Evolutionary conservation across 1,140 invertebrate genomes (phyloP).

Genomic region (Drosophila melanogaster): DNA sequence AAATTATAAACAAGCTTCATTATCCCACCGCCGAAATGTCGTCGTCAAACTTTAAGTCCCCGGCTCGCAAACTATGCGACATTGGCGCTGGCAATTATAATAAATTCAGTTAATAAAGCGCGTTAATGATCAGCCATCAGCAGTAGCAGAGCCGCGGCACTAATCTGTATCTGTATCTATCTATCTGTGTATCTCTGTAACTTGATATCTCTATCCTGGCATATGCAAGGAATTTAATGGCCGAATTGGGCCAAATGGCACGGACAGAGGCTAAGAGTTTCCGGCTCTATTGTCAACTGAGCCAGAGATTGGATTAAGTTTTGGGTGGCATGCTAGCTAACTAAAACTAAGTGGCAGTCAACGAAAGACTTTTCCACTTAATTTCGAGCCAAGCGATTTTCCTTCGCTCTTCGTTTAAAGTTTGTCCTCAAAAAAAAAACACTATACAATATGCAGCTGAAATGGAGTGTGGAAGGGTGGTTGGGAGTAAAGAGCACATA

Average conservation of each 20-base stretch:
- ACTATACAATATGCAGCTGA: conserved; percentile 65
- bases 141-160: conserved; percentile 34
- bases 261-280: conserved; percentile 33
- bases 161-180: conserved; percentile 15
- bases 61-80: conserved; percentile 59
- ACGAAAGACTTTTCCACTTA: conserved; percentile 19
- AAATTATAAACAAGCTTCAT: conserved; percentile 77
- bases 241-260: conserved; percentile 31
- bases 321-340: conserved; percentile 1
- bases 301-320: conserved; percentile 33
- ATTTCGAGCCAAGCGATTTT: conserved; percentile 15
- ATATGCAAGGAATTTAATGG: conserved; percentile 60
- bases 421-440: conserved; percentile 36
- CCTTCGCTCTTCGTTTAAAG: conserved; percentile 40
- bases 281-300: conserved; percentile 15
- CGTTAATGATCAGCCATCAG: conserved; percentile 77
- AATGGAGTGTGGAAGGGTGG: neutral
- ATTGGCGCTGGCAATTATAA: conserved; percentile 69
- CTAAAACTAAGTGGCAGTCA: conserved; percentile 23
- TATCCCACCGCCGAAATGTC: conserved; percentile 53
- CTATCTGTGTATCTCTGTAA: conserved; percentile 11
- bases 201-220: neutral
- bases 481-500: neutral
- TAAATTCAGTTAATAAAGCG: conserved; percentile 80
- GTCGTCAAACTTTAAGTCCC: conserved; percentile 45